These are phyloP conservation scores for Platyscapa corneri DNA, from an alignment of 1,140 invertebrate genomes.

Conservation along the genomic window DNA sequence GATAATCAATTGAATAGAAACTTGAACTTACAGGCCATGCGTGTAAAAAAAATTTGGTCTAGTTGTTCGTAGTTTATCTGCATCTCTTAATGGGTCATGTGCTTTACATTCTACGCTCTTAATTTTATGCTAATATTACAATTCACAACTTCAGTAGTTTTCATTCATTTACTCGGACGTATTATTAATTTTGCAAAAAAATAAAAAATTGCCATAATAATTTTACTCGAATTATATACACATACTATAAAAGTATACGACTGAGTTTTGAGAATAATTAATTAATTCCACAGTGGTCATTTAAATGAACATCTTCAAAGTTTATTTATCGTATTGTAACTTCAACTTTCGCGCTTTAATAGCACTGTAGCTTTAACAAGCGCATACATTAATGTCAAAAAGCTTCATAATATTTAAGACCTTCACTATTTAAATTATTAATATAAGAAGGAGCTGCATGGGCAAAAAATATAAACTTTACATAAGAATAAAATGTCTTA, in stretches of 20 bases:
- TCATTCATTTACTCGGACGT: too few relatives aligned
- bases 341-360: background rate
- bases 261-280: too few relatives aligned
- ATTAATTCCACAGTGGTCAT: too few relatives aligned
- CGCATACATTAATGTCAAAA: background rate
- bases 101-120: background rate
- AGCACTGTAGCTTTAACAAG: background rate
- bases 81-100: background rate
- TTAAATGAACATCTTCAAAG: background rate
- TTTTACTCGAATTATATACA: too few relatives aligned
- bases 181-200: too few relatives aligned
- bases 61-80: background rate
- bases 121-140: background rate
- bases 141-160: too few relatives aligned
- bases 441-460: background rate
- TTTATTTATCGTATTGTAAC: background rate
- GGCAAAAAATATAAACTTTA: background rate
- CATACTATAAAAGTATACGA: too few relatives aligned
- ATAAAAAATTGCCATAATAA: too few relatives aligned
- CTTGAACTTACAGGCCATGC: background rate
- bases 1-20: background rate
- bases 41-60: background rate
- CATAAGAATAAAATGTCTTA: background rate
- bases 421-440: background rate
- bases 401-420: background rate